Evolutionary conservation across 2,797 vertebrate genomes (phyloP), one percentile per base, ranked within the genome.

Genomic region (Poeciliopsis turneri): DNA sequence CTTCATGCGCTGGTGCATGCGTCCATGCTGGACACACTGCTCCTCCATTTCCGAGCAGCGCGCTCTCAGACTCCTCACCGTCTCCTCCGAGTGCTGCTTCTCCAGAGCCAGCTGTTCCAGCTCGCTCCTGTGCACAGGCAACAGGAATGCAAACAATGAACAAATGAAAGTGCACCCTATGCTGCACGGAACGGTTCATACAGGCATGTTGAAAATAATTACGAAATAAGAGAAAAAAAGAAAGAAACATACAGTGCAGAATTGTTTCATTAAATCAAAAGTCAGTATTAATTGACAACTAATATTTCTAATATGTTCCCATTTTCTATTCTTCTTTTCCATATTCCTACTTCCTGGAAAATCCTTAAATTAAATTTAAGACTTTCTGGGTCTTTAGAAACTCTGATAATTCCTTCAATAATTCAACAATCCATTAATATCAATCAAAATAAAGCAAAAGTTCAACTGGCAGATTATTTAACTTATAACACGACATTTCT

Each of bases 1-100:
- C 91, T 97, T 98, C 97, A 98, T 98, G 83, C 95, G 95, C 86
- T 97, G 97, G 86, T 98, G 97, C 86, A 98, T 95, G 88, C 86
- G 95, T 66, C 97, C 97, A 46, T 98, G 98, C 80, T 97, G 97
- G 87, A 98, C 93, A 88, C 98, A 98, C 76, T 98, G 97, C 57
- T 96, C 94, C 89, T 98, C 97, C 95, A 98, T 93, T 90, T 97
- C 95, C 25, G 93, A 89, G 92, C 97, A 97, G 82, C 96, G 95
- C 83, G 93, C 94, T 94, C 94, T 95, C 91, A 97, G 93, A 90
- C 95, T 97, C 88, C 94, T 95, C 82, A 96, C 91, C 20, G 94
- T 96, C 85, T 96, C 95, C 87, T 93, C 93, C 20, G 96, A 92
- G 86, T 97, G 95, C 30, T 91, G 94, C 85, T 96, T 97, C 94